Base-by-base conservation (phyloP, 2,888 invertebrate species). In the Choristoneura rosaceana region DNA sequence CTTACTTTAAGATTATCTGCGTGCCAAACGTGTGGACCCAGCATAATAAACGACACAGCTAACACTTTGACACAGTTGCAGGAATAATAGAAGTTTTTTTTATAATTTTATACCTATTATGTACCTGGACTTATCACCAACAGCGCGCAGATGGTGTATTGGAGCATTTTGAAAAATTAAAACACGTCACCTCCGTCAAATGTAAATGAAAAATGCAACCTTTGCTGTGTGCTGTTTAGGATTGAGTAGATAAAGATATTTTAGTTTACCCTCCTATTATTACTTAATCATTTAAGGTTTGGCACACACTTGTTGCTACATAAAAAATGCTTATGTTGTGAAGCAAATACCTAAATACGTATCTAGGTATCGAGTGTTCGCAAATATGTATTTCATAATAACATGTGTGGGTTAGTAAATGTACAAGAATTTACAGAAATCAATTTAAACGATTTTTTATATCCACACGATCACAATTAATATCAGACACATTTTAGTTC, bases 71-170 rank as follows among this genome's bases (percentile, higher is more conserved):
- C 17, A 2, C 8, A 52, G 2, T 50, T 5, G 15, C 47, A 47
- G 7, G 3, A 52, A 17, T 50, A 17, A 17, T 9, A 52, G 17
- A 63, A 15, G 3, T n/a, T 43, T 34, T 34, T 63, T 10, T 12
- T 12, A 43, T 43, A 12, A 43, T 43, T 43, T 38, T 38, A 4
- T 38, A 7, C 7, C n/a, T n/a, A n/a, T n/a, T 62, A 62, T 47
- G 84, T 78, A 87, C 86, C 85, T 50, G 82, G 78, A 70, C 71
- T 77, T 25, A 79, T 52, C 68, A 85, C 64, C 41, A 83, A 69
- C 73, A 80, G 68, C 9, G 80, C 74, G 75, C 73, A 80, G 77
- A 84, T 70, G 63, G 80, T 75, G 70, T 76, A 73, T 38, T 75
- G 64, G 52, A 79, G 77, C 85, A 87, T 83, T 67, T 75, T 47